phyloP scores from a whole-genome alignment of 1,140 invertebrate species.

The Sweltsa coloradensis region DNA sequence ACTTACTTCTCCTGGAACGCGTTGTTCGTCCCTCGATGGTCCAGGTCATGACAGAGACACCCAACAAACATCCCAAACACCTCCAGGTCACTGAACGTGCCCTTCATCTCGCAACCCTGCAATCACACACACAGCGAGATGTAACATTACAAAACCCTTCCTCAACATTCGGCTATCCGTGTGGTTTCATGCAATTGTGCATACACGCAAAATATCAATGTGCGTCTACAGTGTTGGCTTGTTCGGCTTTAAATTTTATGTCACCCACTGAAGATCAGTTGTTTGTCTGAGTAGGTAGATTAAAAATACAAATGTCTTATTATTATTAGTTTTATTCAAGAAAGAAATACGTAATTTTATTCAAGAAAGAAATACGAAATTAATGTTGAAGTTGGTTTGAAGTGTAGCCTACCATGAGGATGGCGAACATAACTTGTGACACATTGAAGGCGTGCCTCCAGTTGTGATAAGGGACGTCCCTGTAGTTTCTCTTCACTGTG shows the following conservation, averaged over 20 bases:
- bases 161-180: too few relatives aligned
- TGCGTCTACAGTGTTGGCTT: too few relatives aligned
- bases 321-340: neutral
- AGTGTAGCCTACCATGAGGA: constrained; percentile 34
- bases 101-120: constrained; percentile 37
- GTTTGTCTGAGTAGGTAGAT: neutral
- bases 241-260: too few relatives aligned
- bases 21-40: constrained; percentile 56
- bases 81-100: constrained; percentile 41
- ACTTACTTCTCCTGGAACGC: constrained; percentile 56
- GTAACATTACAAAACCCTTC: neutral
- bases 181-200: neutral
- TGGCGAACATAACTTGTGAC: constrained; percentile 50
- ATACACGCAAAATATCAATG: neutral
- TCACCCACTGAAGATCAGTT: too few relatives aligned
- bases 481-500: constrained; percentile 55
- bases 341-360: neutral
- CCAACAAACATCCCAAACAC: constrained; percentile 52
- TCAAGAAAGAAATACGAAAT: neutral
- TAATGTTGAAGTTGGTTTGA: neutral
- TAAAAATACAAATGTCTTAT: neutral
- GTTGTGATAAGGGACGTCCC: constrained; percentile 55
- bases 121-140: constrained; percentile 5
- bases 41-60: constrained; percentile 58
- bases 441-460: constrained; percentile 57